These are phyloP conservation scores for Phocoena phocoena DNA, from an alignment of 2,113 vertebrate species.

Conservation along the genomic window DNA sequence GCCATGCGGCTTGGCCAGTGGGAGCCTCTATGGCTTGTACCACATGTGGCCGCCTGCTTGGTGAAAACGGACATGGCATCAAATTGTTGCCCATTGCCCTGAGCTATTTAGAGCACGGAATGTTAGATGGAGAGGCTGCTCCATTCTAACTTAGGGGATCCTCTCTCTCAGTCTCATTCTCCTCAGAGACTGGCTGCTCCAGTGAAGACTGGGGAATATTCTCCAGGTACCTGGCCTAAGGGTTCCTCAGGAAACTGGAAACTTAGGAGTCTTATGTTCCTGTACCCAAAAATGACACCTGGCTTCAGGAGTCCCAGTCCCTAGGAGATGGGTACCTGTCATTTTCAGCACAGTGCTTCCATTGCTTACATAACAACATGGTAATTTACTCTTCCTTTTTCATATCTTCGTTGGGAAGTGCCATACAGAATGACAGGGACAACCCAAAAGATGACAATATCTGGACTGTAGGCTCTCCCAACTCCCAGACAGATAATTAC, in stretches of 20 bases:
- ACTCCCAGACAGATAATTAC: neutral
- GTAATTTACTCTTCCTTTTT: neutral
- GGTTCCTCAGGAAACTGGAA: neutral
- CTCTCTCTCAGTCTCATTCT: neutral
- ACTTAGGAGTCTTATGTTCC: neutral
- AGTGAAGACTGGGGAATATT: neutral
- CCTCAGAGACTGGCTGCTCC: neutral
- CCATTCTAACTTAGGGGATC: neutral
- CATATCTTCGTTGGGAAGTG: neutral
- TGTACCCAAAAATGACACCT: neutral
- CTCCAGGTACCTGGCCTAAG: neutral
- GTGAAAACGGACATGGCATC: neutral
- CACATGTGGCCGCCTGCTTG: neutral
- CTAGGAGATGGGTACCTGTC: neutral
- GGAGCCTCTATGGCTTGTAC: neutral
- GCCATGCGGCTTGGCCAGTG: conserved; percentile 18
- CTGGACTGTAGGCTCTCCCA: neutral
- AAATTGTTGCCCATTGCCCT: neutral
- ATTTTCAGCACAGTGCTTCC: neutral
- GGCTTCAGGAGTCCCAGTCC: neutral
- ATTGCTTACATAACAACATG: neutral
- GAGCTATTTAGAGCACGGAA: neutral
- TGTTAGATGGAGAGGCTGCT: neutral
- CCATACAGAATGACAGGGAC: neutral
- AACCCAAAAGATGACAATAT: neutral